phyloP scores from a whole-genome alignment of 2,797 vertebrate genomes.

The Sebastes itinus region DNA sequence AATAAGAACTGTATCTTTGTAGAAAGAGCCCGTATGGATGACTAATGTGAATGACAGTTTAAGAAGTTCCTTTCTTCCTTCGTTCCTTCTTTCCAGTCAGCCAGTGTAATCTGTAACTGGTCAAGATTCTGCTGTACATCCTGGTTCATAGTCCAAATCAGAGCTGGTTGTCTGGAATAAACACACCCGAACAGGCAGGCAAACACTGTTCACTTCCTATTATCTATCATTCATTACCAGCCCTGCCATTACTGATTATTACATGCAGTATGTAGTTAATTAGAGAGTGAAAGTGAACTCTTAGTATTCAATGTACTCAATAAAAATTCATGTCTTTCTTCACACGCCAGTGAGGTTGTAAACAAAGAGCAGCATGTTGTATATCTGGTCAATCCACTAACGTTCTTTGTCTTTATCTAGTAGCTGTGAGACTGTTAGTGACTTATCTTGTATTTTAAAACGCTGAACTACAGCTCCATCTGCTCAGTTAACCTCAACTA shows the following conservation, averaged over 20 bases:
- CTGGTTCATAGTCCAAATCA: constrained; percentile 33
- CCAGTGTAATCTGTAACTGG: constrained; percentile 1
- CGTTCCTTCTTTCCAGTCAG: background rate
- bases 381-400: background rate
- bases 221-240: background rate
- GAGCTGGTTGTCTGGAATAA: background rate
- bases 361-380: background rate
- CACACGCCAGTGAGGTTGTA: background rate
- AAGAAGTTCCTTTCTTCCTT: background rate
- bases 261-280: background rate
- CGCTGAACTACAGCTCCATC: too few species aligned
- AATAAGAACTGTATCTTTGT: background rate
- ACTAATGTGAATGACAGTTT: background rate
- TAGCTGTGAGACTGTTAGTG: too few species aligned
- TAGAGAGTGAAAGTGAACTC: background rate
- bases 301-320: too few species aligned
- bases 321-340: background rate
- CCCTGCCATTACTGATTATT: background rate
- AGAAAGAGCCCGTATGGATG: background rate
- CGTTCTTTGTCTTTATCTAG: background rate
- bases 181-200: background rate
- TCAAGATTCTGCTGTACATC: constrained; percentile 8
- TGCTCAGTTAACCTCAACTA: too few species aligned
- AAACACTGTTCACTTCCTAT: background rate
- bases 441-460: too few species aligned